phyloP scores from a whole-genome alignment of 2,888 invertebrate genomes.

The Drosophila fungiperda region DNA sequence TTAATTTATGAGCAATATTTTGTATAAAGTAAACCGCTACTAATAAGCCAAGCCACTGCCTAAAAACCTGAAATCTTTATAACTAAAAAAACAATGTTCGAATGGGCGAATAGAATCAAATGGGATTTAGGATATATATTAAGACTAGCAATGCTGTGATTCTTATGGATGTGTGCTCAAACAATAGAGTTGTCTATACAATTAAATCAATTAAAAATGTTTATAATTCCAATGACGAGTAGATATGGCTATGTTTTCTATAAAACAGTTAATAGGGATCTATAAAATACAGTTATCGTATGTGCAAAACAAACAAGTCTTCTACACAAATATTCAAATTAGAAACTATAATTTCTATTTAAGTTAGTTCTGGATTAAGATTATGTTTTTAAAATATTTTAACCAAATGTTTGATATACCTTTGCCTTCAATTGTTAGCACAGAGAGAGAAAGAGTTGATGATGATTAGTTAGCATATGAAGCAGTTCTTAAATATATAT shows the following conservation, averaged over 20 bases:
- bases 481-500: background rate
- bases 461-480: slow-evolving; percentile 14
- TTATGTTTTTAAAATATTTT: background rate
- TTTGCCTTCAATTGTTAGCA: slow-evolving; percentile 52
- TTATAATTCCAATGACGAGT: too few species aligned
- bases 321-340: too few species aligned
- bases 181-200: too few species aligned
- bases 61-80: background rate
- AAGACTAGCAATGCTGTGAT: too few species aligned
- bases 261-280: too few species aligned
- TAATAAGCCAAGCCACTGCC: background rate
- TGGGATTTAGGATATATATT: too few species aligned
- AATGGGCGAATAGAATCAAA: background rate
- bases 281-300: too few species aligned
- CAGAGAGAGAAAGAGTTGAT: slow-evolving; percentile 10
- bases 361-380: background rate
- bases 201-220: too few species aligned
- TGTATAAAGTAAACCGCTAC: background rate
- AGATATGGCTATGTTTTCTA: too few species aligned
- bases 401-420: slow-evolving; percentile 26
- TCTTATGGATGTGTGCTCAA: too few species aligned
- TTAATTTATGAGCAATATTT: background rate
- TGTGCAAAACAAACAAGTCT: too few species aligned
- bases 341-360: too few species aligned
- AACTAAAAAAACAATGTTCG: background rate